phyloP scores from a whole-genome alignment of 2,888 invertebrate species.

The Lepas anatifera region DNA sequence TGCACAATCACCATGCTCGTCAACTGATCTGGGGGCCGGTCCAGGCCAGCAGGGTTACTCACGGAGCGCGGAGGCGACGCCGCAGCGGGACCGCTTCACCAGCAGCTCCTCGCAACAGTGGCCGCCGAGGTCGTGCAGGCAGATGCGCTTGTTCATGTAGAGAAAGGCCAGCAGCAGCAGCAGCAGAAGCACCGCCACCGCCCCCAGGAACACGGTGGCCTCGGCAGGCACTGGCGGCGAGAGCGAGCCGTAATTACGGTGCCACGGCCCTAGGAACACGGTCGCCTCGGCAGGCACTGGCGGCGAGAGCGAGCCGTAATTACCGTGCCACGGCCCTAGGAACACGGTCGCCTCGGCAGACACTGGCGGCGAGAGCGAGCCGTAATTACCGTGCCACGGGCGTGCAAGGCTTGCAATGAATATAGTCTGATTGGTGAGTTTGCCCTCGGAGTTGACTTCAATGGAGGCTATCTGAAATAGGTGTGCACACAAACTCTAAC shows the following conservation, averaged over 20 bases:
- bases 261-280: conserved; percentile 74
- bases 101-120: conserved; percentile 49
- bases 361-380: conserved; percentile 41
- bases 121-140: conserved; percentile 47
- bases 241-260: no score
- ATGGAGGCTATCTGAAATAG: no score
- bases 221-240: conserved; percentile 52
- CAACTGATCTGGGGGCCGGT: no score
- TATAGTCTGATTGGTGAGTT: no score
- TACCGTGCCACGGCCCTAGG: conserved; percentile 72
- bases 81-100: conserved; percentile 27
- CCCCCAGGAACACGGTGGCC: conserved; percentile 77
- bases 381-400: no score
- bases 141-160: conserved; percentile 70
- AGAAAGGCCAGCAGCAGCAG: conserved; percentile 70
- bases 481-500: no score
- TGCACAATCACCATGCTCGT: no score
- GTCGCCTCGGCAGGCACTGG: conserved; percentile 66
- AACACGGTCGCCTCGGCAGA: conserved; percentile 75
- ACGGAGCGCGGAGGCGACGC: conserved; percentile 24
- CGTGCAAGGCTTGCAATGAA: no score
- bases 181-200: conserved; percentile 68
- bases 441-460: no score
- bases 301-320: no score
- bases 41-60: not conserved